Percentiles rank a stretch among this genome's conserved stretches.
Evolutionary conservation across 30 jellyfish, hydroid and myxozoan genomes (phyloP).

Genomic region (Aurelia sp.): DNA sequence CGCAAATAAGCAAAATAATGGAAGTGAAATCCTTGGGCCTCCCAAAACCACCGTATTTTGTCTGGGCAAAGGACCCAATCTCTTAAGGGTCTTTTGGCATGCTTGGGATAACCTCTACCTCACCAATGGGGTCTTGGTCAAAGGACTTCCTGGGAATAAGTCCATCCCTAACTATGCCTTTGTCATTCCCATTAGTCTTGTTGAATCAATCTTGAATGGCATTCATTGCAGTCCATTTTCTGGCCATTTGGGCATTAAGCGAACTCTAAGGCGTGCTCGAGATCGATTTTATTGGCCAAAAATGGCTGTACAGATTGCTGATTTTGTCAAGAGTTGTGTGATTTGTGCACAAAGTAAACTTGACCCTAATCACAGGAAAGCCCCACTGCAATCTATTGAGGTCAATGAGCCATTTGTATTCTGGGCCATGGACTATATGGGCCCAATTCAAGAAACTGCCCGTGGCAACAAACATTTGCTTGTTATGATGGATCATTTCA

Average conservation of each 20-base stretch:
- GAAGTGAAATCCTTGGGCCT: conserved; percentile 20
- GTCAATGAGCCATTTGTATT: no score
- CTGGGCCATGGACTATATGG: no score
- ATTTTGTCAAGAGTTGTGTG: no score
- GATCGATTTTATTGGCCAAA: no score
- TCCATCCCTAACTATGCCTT: conserved; percentile 14
- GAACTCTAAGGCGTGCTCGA: no score
- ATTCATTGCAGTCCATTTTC: conserved; percentile 27
- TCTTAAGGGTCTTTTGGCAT: conserved; percentile 37
- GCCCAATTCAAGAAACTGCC: no score
- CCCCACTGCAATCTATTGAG: no score
- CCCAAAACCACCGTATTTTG: conserved; percentile 52
- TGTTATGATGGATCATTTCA: no score
- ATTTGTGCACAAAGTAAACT: no score
- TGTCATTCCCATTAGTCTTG: not conserved
- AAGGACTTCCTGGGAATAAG: not conserved
- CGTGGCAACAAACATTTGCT: no score
- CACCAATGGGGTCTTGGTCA: conserved; percentile 32
- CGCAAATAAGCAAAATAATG: conserved; percentile 4
- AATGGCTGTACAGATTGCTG: no score
- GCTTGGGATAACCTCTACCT: conserved; percentile 32
- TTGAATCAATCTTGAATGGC: conserved; percentile 11
- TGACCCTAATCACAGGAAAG: no score
- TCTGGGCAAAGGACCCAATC: conserved; percentile 38
- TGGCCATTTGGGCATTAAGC: conserved; percentile 26